These are phyloP conservation scores for Telmatherina bonti DNA, from an alignment of 2,797 vertebrate species.

Conservation along the genomic window DNA sequence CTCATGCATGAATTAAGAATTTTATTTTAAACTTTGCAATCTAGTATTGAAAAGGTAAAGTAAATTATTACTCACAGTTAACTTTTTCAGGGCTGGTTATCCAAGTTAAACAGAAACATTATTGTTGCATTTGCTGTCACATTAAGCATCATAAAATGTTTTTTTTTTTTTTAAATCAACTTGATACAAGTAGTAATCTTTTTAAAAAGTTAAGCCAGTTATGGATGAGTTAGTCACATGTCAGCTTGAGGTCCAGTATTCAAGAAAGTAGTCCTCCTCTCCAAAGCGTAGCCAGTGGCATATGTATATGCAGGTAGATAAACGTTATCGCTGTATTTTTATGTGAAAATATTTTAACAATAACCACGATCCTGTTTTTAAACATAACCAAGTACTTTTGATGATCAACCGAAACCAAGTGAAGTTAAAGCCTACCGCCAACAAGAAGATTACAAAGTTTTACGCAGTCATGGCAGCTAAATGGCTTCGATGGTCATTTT, in stretches of 20 bases:
- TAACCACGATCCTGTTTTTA: too few relatives aligned
- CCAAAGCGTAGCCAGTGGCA: background rate
- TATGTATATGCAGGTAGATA: background rate
- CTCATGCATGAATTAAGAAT: background rate
- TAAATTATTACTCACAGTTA: slow-evolving; percentile 1
- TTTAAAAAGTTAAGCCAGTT: background rate
- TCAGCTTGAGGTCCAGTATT: background rate
- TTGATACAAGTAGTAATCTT: background rate
- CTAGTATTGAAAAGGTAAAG: slow-evolving; percentile 4
- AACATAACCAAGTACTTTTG: too few relatives aligned
- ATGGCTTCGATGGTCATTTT: too few relatives aligned
- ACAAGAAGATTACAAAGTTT: too few relatives aligned
- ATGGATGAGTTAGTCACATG: background rate
- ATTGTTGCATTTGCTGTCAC: too few relatives aligned
- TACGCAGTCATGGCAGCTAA: too few relatives aligned
- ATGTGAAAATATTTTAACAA: too few relatives aligned
- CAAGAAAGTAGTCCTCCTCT: background rate
- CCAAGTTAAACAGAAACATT: slow-evolving; percentile 22
- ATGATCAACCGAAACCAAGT: background rate
- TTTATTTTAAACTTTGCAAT: slow-evolving; percentile 7
- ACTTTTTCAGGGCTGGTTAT: slow-evolving; percentile 15
- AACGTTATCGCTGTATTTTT: background rate
- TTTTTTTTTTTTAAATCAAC: too few relatives aligned
- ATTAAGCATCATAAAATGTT: too few relatives aligned
- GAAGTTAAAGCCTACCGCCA: background rate